phyloP scores from a whole-genome alignment of 2,113 vertebrate species.

The Trichechus manatus region DNA sequence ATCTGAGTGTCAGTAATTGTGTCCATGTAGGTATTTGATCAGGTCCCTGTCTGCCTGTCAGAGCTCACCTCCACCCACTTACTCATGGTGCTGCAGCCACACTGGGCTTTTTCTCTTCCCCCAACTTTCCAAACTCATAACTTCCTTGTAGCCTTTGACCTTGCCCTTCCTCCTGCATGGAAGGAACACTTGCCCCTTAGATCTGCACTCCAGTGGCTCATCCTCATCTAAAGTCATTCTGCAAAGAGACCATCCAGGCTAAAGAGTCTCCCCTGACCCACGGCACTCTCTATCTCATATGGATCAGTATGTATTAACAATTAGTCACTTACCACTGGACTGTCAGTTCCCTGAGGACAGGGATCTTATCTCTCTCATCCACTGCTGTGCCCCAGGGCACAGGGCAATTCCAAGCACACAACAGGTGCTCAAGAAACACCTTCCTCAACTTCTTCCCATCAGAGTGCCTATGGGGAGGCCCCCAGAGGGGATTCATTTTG shows the following conservation, averaged over 20 bases:
- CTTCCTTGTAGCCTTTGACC: not conserved
- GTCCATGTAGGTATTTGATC: not conserved
- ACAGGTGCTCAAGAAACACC: not conserved
- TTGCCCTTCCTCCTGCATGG: too few species aligned
- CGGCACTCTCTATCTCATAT: not conserved
- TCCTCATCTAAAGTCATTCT: slow-evolving; percentile 12
- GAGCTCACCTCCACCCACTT: not conserved
- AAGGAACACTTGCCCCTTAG: not conserved
- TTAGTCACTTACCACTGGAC: not conserved
- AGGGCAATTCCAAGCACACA: not conserved
- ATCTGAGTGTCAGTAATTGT: not conserved
- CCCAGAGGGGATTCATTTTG: not conserved
- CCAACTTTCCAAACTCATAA: not conserved
- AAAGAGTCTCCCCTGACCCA: not conserved
- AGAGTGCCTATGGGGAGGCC: not conserved
- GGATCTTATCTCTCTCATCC: not conserved
- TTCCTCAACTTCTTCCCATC: not conserved
- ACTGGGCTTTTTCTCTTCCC: not conserved
- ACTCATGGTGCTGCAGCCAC: not conserved
- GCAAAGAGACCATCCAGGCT: not conserved
- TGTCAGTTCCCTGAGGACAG: not conserved
- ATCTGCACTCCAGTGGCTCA: not conserved
- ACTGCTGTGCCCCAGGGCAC: not conserved
- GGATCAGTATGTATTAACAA: not conserved
- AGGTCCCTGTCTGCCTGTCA: not conserved